phyloP scores from a whole-genome alignment of 2,888 invertebrate genomes.

The Yponomeuta sedellus region DNA sequence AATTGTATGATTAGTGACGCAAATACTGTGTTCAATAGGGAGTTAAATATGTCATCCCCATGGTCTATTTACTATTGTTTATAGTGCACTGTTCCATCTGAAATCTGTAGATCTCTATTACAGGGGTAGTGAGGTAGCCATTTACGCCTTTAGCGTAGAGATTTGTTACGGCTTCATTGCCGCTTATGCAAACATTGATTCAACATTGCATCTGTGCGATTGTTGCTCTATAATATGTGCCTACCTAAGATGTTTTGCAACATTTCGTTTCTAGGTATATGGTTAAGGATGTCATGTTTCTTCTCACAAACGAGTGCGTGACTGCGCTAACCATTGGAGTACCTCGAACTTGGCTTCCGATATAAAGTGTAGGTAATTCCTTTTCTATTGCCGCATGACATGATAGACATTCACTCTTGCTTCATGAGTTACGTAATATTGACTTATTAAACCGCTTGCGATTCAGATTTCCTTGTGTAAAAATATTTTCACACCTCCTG shows the following conservation, averaged over 20 bases:
- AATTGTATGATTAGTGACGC: constrained; percentile 71
- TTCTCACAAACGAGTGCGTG: background rate
- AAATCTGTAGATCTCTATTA: background rate
- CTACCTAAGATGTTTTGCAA: background rate
- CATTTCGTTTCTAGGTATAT: background rate
- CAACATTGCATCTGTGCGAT: constrained; percentile 12
- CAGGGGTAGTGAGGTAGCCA: background rate
- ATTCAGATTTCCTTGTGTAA: no score
- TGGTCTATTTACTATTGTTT: background rate
- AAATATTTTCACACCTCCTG: no score
- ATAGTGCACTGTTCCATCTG: background rate
- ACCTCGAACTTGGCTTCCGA: background rate
- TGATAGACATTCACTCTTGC: background rate
- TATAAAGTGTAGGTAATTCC: background rate
- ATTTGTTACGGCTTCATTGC: background rate
- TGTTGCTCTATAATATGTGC: background rate
- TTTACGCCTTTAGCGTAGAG: background rate
- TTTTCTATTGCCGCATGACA: background rate
- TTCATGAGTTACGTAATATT: background rate
- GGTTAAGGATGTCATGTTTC: background rate
- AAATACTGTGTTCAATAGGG: constrained; percentile 60
- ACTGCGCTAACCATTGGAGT: background rate
- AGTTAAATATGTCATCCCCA: constrained; percentile 47
- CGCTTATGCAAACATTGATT: background rate
- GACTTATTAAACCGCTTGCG: background rate